phyloP scores from a whole-genome alignment of 1,140 invertebrate genomes.

The Medauroidea extradentata region DNA sequence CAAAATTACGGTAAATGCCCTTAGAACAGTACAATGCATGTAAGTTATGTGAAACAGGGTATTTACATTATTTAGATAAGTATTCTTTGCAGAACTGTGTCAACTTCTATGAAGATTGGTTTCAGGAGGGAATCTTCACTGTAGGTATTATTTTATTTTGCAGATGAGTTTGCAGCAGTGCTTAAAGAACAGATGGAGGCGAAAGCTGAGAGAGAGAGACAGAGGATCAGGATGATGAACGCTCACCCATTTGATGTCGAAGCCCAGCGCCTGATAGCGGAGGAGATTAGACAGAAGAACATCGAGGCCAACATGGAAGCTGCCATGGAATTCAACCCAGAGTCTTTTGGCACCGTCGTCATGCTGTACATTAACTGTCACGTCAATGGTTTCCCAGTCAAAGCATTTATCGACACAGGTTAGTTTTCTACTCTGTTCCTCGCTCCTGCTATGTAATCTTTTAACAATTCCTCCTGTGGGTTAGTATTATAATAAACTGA shows the following conservation, averaged over 20 bases:
- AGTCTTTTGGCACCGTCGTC: conserved; percentile 94
- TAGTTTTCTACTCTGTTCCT: no score
- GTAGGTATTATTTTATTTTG: conserved; percentile 22
- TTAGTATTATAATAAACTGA: no score
- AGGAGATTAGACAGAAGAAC: conserved; percentile 93
- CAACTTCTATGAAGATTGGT: no score
- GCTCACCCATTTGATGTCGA: conserved; percentile 95
- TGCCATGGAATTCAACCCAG: conserved; percentile 96
- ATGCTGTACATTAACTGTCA: conserved; percentile 97
- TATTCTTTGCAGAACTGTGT: no score
- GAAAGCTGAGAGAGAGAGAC: conserved; percentile 71
- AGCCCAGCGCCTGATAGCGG: conserved; percentile 89
- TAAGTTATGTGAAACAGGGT: no score
- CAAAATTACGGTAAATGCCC: no score
- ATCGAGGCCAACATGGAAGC: conserved; percentile 98
- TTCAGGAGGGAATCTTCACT: background rate
- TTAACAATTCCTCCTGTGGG: no score
- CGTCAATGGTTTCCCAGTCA: conserved; percentile 93
- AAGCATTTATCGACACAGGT: conserved; percentile 97
- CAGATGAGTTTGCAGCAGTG: conserved; percentile 78
- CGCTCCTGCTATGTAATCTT: no score
- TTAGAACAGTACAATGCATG: no score
- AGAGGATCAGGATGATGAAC: conserved; percentile 80
- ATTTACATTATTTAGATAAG: no score
- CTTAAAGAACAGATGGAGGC: conserved; percentile 76